Evolutionary conservation across 2,797 vertebrate species (phyloP).

Genomic region (Psittacula derbiana): DNA sequence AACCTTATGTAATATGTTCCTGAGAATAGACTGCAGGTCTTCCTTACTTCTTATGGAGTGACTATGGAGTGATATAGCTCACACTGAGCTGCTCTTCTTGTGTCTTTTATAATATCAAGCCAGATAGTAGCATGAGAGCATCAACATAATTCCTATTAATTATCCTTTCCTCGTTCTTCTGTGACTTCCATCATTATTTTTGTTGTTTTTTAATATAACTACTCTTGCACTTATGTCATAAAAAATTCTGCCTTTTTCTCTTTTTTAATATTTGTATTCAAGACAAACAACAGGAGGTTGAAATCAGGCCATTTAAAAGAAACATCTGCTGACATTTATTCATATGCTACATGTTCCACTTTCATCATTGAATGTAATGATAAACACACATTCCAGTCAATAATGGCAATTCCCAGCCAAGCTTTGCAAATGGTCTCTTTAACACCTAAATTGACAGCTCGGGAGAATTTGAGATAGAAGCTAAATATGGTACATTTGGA

Average conservation of each 20-base stretch:
- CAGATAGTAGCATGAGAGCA: constrained; percentile 37
- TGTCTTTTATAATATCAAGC: constrained; percentile 64
- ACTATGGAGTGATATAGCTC: not conserved
- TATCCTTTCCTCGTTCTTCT: constrained; percentile 71
- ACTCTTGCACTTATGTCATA: constrained; percentile 84
- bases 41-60: not conserved
- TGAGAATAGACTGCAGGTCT: constrained; percentile 4
- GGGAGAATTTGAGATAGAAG: constrained; percentile 84
- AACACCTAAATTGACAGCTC: constrained; percentile 86
- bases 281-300: constrained; percentile 87
- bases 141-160: constrained; percentile 73
- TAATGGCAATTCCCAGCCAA: constrained; percentile 85
- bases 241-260: constrained; percentile 79
- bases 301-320: constrained; percentile 86
- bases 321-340: constrained; percentile 87
- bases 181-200: constrained; percentile 78
- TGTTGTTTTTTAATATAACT: constrained; percentile 78
- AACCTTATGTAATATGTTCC: not conserved
- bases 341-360: constrained; percentile 85
- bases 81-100: constrained; percentile 36
- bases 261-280: constrained; percentile 86
- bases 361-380: constrained; percentile 85
- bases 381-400: constrained; percentile 86
- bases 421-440: constrained; percentile 86
- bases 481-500: constrained; percentile 86